These are phyloP conservation scores for Caenorhabditis afra DNA, from an alignment of 2,888 invertebrate genomes.

Conservation along the genomic window DNA sequence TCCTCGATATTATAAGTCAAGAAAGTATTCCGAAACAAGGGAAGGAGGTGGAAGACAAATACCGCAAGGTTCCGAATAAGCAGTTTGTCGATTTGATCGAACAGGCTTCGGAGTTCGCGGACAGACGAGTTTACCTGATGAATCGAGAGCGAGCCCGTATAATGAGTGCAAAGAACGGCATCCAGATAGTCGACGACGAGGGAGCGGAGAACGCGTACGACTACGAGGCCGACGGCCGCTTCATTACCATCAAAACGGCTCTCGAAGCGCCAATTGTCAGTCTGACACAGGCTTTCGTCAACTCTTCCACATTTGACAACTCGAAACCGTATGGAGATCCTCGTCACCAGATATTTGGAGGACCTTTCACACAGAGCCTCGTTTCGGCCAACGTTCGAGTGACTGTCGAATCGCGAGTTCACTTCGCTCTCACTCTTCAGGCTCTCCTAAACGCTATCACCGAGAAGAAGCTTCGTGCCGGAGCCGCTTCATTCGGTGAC, in stretches of 20 bases:
- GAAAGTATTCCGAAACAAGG: conserved; percentile 33
- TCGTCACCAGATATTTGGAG: conserved; percentile 29
- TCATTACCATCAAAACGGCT: conserved; percentile 21
- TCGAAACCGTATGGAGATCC: conserved; percentile 44
- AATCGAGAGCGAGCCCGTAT: conserved; percentile 34
- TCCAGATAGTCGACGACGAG: conserved; percentile 30
- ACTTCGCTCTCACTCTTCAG: conserved; percentile 43
- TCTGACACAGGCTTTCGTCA: conserved; percentile 30
- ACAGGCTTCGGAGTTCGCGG: conserved; percentile 42
- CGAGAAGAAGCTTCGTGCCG: conserved; percentile 28
- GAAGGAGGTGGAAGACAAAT: conserved; percentile 13
- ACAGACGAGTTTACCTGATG: conserved; percentile 34
- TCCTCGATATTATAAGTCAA: conserved; percentile 37
- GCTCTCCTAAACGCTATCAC: conserved; percentile 36
- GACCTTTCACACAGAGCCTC: conserved; percentile 46
- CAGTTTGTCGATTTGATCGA: conserved; percentile 46
- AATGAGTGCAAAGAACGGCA: conserved; percentile 27
- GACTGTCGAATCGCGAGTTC: conserved; percentile 41
- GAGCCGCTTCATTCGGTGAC: conserved; percentile 37
- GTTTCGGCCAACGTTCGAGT: conserved; percentile 44
- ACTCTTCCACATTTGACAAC: conserved; percentile 41
- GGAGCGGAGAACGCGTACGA: conserved; percentile 42
- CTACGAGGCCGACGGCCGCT: conserved; percentile 39
- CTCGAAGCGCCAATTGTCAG: conserved; percentile 32
- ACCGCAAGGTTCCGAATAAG: conserved; percentile 29